These are phyloP conservation scores for Standfussiana lucernea DNA, from an alignment of 2,888 invertebrate genomes.

Conservation along the genomic window DNA sequence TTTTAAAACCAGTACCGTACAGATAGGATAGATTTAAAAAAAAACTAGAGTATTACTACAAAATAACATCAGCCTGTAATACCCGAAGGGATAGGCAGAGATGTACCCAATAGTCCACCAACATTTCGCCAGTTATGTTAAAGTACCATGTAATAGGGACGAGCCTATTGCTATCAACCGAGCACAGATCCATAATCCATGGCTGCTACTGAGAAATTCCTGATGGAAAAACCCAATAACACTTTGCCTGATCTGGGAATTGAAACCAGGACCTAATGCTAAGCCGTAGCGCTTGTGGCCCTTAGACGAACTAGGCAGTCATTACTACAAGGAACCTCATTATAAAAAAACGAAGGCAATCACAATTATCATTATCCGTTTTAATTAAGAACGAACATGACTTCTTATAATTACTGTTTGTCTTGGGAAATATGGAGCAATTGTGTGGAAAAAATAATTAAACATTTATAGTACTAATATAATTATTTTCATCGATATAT, in stretches of 20 bases:
- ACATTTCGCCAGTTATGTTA: background rate
- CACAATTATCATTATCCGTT: background rate
- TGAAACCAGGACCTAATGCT: background rate
- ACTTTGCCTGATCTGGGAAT: background rate
- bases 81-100: background rate
- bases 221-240: background rate
- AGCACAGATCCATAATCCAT: background rate
- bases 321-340: background rate
- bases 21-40: background rate
- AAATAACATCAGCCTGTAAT: background rate
- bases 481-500: background rate
- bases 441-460: background rate
- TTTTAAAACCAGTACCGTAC: background rate
- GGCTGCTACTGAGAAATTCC: background rate
- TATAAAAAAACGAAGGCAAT: conserved; percentile 1
- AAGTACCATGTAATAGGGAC: background rate
- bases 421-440: background rate
- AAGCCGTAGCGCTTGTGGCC: background rate
- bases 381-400: conserved; percentile 10
- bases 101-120: background rate
- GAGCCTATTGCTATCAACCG: background rate
- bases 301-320: background rate
- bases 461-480: background rate
- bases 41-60: background rate
- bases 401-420: conserved; percentile 2